Base-by-base conservation (phyloP, 2,888 invertebrate species). In the Nemurella pictetii region DNA sequence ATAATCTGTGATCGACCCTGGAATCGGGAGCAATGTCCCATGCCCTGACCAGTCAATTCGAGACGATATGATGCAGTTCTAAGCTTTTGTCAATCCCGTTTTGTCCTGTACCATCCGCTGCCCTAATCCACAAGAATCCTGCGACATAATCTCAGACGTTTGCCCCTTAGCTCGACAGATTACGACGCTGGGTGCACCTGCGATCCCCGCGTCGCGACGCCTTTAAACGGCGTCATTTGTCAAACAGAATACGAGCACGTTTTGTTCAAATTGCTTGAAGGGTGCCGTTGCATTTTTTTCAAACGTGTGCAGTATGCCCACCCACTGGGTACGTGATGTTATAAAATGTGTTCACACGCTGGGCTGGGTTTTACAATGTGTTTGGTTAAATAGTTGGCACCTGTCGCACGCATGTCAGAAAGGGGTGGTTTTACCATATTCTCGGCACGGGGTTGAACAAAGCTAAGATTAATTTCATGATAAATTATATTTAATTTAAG, bases 81-180 rank as follows among this genome's bases (percentile, higher is more conserved):
- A 55, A 55, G 15, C 55, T 55, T 55, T 55, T 55, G 55, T 55
- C 55, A 55, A 55, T 7, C 35, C 20, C 5, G 55, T 55, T 20
- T 55, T 20, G 12, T 55, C 55, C 12, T 55, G 20, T 7, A 55
- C 55, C 20, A 20, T 20, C 15, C 55, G 5, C 55, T 55, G 55
- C 55, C 55, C 55, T 55, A 55, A 55, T 55, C 55, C 20, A 20
- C 12, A 12, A 55, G 9, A n/a, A 55, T 55, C 35, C 55, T 20
- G 20, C 55, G 55, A 7, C 55, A 20, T 55, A 55, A 55, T 55
- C 55, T 55, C 55, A 12, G 12, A 9, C 78, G n/a, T 28, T 78
- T 78, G 78, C 78, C 78, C 78, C 78, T 78, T 78, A 78, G 78
- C 27, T 78, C 28, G 29, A 29, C 78, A 78, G 78, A 78, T 78